Base-by-base conservation (phyloP, 2,113 vertebrate species). In the Lanius ludovicianus region DNA sequence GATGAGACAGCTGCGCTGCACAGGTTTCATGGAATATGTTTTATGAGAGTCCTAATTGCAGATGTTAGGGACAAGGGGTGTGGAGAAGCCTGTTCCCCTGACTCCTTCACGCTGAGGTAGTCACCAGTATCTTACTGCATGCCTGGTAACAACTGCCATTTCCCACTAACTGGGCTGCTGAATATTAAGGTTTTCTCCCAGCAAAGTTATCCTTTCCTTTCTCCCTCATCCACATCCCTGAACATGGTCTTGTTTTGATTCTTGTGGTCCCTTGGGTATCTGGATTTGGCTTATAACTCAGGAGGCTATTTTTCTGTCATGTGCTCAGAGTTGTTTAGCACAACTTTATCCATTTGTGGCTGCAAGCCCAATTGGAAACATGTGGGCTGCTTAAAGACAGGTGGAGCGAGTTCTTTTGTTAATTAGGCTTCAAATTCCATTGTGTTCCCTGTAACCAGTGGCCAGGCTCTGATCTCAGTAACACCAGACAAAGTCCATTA, bases 341-440 rank as follows among this genome's bases (percentile, higher is more conserved):
- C 90, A 96, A 62, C 85, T 95, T 93, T 85, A 90, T 89, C 59
- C 75, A 39, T 39, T 93, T 90, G 87, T 93, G 95, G 89, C 85
- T 88, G 42, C 50, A 31, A 89, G 87, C 91, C 73, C 93, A 93
- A 96, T 93, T 97, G 91, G 87, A 95, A 96, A 96, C 96, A 96
- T 0, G 52, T 95, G 91, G 92, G 74, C 84, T 89, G 71, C 82
- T 96, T 96, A 90, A 63, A 90, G 77, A 81, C 93, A 96, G 93
- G 95, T 97, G 93, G 87, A 96, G 33, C 63, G 47, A 87, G 87
- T 95, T 86, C 91, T 84, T 92, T 87, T 82, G 77, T 89, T 97
- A 97, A 95, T 96, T 93, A 94, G 71, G 55, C 90, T 79, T 88
- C 91, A 90, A 80, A 95, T 96, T 96, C 91, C 91, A 74, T 95